Conservation (phyloP, 2,113 vertebrate genomes). For the Cephalopterus ornatus region DNA sequence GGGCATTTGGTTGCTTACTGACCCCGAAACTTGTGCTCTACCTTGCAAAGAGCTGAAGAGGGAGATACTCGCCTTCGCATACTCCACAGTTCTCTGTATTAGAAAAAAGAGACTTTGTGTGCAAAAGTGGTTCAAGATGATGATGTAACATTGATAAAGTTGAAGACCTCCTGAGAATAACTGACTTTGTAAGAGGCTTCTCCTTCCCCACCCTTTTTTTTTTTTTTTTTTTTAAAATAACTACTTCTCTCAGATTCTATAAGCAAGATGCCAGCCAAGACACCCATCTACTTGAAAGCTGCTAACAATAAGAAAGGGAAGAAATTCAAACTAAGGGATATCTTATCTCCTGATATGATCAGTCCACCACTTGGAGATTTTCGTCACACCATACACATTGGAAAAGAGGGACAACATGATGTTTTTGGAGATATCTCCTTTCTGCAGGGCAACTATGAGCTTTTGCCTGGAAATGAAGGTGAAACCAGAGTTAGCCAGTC, state of each 20-base stretch:
- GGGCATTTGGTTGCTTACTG: background rate
- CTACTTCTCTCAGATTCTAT: background rate
- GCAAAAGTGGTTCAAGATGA: background rate
- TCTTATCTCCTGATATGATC: constrained; percentile 97
- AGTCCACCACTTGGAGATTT: constrained; percentile 97
- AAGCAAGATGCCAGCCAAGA: constrained; percentile 92
- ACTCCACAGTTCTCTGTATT: background rate
- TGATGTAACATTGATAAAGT: constrained; percentile 16
- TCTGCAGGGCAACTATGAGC: constrained; percentile 94
- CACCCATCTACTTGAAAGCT: constrained; percentile 96
- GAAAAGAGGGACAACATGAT: constrained; percentile 90
- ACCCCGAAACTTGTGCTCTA: background rate
- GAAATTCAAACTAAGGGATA: constrained; percentile 93
- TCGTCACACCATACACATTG: constrained; percentile 97
- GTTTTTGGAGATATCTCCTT: constrained; percentile 98
- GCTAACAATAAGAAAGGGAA: constrained; percentile 94
- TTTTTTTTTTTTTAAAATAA: background rate
- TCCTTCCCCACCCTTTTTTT: background rate
- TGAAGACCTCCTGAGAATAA: background rate
- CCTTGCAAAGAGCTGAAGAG: background rate
- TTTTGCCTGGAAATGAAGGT: constrained; percentile 86
- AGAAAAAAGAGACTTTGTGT: background rate
- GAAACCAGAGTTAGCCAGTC: constrained; percentile 74
- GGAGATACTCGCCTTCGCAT: background rate
- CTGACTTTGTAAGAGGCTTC: background rate